A percentile compares a stretch with the other conserved stretches of the same genome.
These are phyloP conservation scores for Lynx canadensis DNA, from an alignment of 2,113 vertebrate species.

Conservation along the genomic window DNA sequence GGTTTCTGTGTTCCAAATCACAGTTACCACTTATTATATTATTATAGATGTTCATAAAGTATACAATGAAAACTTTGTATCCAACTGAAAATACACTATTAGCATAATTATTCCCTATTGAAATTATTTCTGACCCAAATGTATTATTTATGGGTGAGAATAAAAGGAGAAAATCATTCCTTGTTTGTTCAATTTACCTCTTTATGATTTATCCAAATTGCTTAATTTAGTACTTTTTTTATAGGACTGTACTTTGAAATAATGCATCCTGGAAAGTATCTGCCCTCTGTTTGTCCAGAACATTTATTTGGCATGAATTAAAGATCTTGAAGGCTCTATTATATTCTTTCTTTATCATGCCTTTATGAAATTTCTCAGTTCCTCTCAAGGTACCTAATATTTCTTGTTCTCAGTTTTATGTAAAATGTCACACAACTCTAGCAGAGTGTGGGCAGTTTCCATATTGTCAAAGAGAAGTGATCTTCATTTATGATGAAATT, in stretches of 20 bases:
- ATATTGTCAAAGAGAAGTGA: not conserved
- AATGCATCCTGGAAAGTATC: not conserved
- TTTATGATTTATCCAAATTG: conserved; percentile 38
- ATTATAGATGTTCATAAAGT: conserved; percentile 16
- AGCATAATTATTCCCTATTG: conserved; percentile 36
- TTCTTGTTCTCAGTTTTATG: not conserved
- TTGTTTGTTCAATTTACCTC: conserved; percentile 35
- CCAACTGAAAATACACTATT: not conserved
- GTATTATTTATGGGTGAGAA: conserved; percentile 1
- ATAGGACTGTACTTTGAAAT: not conserved
- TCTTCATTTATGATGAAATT: not conserved
- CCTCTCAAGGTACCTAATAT: not conserved
- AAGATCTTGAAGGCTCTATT: not conserved
- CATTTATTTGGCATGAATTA: conserved; percentile 52
- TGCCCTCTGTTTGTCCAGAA: not conserved
- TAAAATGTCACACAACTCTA: not conserved
- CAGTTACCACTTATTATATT: not conserved
- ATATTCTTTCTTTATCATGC: conserved; percentile 47
- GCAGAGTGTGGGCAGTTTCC: not conserved
- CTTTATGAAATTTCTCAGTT: conserved; percentile 51
- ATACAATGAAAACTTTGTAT: conserved; percentile 4
- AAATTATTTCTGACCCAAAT: conserved; percentile 44
- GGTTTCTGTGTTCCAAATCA: not conserved
- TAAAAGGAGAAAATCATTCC: not conserved
- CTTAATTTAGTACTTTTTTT: conserved; percentile 14